Base-by-base conservation (phyloP, 2,113 vertebrate species). In the Alligator sinensis region DNA sequence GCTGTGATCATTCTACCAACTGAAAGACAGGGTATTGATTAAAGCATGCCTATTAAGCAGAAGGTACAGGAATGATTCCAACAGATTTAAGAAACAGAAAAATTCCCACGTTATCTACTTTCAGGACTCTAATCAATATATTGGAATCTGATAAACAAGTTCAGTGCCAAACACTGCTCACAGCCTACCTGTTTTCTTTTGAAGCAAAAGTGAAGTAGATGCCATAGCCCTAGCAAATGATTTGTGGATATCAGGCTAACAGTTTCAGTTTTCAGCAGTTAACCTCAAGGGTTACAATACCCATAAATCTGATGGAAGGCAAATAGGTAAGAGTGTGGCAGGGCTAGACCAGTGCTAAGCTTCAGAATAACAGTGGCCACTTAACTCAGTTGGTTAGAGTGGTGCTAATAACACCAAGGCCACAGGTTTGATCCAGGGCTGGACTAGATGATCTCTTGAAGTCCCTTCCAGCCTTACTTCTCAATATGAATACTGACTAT, bases 1-100 rank as follows among this genome's bases (percentile, higher is more conserved):
- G 80, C 61, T 63, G 64, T 87, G 82, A 81, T 93, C 94, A 95
- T 63, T 54, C 54, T 0, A 1, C 82, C 95, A 96, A 96, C 88
- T 94, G 92, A 93, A 4, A 86, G 87, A 88, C 92, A 93, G 75
- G 60, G 77, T 82, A 83, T 95, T 22, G 9, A 63, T 12, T 92
- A 0, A 1, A 94, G 78, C 84, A 83, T 72, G 87, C 86, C 91
- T 91, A 58, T 79, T 86, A 74, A 21, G 60, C 27, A 92, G 86
- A 91, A 92, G 91, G 91, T 88, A 34, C 3, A 7, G n/a, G 62
- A 94, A 84, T 18, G 55, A 21, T 84, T 58, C 22, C 77, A n/a
- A 63, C 9, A 47, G 68, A 75, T 9, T 82, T 47, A 61, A 84
- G 76, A 89, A 93, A 59, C 18, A 24, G 92, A 92, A 25, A 61